Evolutionary conservation across 1,140 invertebrate genomes (phyloP), one percentile per base, ranked within the genome.

Genomic region (Ptiloglossa arizonensis): DNA sequence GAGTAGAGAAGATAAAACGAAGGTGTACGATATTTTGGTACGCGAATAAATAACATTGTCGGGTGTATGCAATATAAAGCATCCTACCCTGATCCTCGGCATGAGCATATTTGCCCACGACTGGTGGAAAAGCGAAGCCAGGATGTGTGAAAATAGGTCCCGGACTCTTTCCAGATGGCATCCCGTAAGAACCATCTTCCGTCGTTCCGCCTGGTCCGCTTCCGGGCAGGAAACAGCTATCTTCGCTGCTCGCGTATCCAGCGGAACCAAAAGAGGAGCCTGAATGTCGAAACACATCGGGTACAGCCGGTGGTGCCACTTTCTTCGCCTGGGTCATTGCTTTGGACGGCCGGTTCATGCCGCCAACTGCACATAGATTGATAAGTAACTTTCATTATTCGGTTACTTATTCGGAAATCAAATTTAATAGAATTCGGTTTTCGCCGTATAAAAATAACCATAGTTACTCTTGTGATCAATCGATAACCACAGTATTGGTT

Each of bases 221-320:
- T 91, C 83, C 83, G 29, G 87, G 88, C 4, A 93, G 93, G 79
- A 95, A 95, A 46, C 94, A 93, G 83, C 94, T 94, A 81, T 96
- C 95, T 81, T 95, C 95, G 81, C 95, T 95, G 82, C 95, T 96
- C n/a, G 95, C 95, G 87, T 96, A 96, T 50, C 96, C 96, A 29
- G 95, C 96, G 29, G 94, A 94, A 72, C 95, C 95, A 89, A 96
- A 96, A 80, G 95, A 95, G 87, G 95, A 95, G 66, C 95, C 95
- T 4, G 95, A 96, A 90, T 96, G 95, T 62, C 95, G 93, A 92
- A 96, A 94, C 89, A 96, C 95, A 83, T 96, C 96, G 0, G 96
- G 96, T 41, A 97, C 96, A 8, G 96, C 95, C 5, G 96, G 96
- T 67, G 96, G 96, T 52, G 96, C 95, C 87, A 97, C 96, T 93